A percentile compares a stretch with the other conserved stretches of the same genome.
phyloP scores from a whole-genome alignment of 2,888 invertebrate genomes.

The Eupithecia subfuscata region DNA sequence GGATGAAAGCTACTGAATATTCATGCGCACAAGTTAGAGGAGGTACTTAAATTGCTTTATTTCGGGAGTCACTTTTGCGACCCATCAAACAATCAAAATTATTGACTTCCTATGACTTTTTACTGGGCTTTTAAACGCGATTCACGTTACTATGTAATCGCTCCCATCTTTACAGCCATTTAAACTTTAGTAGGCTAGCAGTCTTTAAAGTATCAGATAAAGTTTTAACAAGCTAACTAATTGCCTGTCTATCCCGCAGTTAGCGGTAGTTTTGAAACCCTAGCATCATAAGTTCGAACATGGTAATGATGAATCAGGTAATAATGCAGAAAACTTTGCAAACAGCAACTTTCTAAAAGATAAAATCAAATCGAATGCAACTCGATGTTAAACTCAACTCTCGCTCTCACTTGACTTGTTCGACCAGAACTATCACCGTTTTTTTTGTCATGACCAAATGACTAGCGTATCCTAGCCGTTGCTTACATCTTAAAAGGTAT shows the following conservation, averaged over 20 bases:
- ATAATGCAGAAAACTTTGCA: neutral
- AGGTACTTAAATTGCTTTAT: conserved; percentile 12
- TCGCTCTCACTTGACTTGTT: no score
- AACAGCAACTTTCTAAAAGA: neutral
- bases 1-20: conserved; percentile 22
- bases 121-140: conserved; percentile 26
- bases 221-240: conserved; percentile 53
- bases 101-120: conserved; percentile 26
- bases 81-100: conserved; percentile 27
- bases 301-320: neutral
- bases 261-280: conserved; percentile 53
- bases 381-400: neutral
- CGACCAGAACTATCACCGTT: no score
- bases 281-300: neutral
- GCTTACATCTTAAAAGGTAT: no score
- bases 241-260: conserved; percentile 45
- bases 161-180: conserved; percentile 33
- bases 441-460: neutral
- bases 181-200: conserved; percentile 36
- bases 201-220: conserved; percentile 39
- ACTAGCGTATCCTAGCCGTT: neutral
- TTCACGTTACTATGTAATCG: conserved; percentile 28
- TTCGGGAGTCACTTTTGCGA: conserved; percentile 14
- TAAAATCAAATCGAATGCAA: no score
- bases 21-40: conserved; percentile 10